Conservation (phyloP, 1,140 invertebrate species). For the Magallana gigas region DNA sequence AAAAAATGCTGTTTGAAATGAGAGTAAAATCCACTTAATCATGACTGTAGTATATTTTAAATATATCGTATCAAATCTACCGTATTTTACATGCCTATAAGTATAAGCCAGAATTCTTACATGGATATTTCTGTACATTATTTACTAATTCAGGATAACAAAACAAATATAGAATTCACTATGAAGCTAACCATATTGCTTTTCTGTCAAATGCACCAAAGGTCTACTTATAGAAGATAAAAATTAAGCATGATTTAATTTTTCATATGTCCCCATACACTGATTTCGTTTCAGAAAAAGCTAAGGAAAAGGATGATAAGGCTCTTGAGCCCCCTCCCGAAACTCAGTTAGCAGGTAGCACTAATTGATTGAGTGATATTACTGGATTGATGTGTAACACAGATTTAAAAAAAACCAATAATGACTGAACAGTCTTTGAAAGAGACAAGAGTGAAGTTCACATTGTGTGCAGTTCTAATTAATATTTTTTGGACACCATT, state of each 20-base stretch:
- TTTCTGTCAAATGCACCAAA: no score
- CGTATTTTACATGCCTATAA: no score
- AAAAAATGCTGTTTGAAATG: no score
- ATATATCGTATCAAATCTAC: no score
- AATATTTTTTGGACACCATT: not conserved
- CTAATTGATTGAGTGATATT: not conserved
- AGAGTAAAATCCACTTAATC: no score
- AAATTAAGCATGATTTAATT: not conserved
- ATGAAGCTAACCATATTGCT: no score
- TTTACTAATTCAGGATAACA: no score
- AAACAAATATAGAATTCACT: no score
- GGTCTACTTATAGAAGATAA: no score
- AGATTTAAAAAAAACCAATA: not conserved
- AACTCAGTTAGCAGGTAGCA: constrained; percentile 32
- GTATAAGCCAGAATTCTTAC: no score
- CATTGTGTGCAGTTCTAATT: constrained; percentile 7
- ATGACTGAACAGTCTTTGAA: not conserved
- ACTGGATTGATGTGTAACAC: constrained; percentile 25
- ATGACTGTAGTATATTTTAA: no score
- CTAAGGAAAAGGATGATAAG: constrained; percentile 22
- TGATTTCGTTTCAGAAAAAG: constrained; percentile 36
- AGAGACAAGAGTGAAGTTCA: not conserved
- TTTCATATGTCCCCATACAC: constrained; percentile 15
- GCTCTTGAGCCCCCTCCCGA: not conserved
- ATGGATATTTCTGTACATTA: no score